Percentiles rank a stretch among this genome's conserved stretches.
phyloP scores from a whole-genome alignment of 2,888 invertebrate species.

The Drosophila anomelani region DNA sequence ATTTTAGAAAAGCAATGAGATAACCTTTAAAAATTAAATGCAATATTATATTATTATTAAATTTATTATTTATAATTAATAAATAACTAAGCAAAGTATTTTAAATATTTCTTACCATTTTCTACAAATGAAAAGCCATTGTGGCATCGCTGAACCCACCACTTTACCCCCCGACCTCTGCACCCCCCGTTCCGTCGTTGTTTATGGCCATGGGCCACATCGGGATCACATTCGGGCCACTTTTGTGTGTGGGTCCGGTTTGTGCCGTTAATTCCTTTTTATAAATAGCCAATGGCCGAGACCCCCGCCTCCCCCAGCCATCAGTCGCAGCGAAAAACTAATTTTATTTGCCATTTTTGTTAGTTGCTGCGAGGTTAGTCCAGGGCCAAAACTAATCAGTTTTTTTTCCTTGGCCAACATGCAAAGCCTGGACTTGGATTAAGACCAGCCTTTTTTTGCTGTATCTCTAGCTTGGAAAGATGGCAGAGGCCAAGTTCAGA shows the following conservation, averaged over 20 bases:
- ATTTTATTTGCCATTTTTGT: conserved; percentile 54
- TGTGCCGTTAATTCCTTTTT: conserved; percentile 80
- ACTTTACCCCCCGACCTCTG: not conserved
- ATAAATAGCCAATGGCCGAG: conserved; percentile 63
- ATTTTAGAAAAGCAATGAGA: not conserved
- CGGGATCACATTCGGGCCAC: conserved; percentile 65
- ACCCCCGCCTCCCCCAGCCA: not conserved
- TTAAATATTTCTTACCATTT: not conserved
- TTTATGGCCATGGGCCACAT: conserved; percentile 74
- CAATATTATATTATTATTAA: not conserved
- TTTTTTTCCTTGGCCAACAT: conserved; percentile 43
- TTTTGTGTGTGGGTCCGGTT: conserved; percentile 70
- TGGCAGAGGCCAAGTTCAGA: conserved; percentile 10
- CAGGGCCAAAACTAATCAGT: conserved; percentile 70
- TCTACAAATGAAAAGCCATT: not conserved
- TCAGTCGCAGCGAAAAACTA: conserved; percentile 30
- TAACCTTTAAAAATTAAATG: not conserved
- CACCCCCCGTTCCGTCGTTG: conserved; percentile 44
- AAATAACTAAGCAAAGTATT: too few relatives aligned
- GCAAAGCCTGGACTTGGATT: conserved; percentile 41
- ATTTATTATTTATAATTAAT: not conserved
- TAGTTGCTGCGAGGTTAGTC: conserved; percentile 50
- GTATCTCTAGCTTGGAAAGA: conserved; percentile 28
- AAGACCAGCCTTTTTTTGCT: not conserved
- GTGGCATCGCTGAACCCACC: conserved; percentile 11